Conservation (phyloP, 2,888 invertebrate species). For the Cerceris rybyensis region DNA sequence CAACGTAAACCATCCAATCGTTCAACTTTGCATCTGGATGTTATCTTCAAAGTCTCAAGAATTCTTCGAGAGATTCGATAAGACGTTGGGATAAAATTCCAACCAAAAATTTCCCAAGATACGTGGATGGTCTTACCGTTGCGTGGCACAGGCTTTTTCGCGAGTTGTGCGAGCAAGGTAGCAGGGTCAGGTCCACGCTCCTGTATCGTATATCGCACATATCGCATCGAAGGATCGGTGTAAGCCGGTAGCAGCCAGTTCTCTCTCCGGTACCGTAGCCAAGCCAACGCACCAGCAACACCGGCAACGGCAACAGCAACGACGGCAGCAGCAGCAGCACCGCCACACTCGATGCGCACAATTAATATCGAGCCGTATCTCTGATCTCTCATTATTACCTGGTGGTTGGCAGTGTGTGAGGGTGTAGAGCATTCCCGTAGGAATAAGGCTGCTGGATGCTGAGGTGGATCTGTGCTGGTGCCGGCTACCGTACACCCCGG, state of each 20-base stretch:
- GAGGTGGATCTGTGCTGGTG: slow-evolving; percentile 64
- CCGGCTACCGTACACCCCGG: slow-evolving; percentile 80
- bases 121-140: slow-evolving; percentile 2
- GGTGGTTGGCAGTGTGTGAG: slow-evolving; percentile 67
- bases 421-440: slow-evolving; percentile 71
- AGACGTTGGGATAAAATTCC: no score
- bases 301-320: slow-evolving; percentile 46
- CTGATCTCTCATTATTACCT: slow-evolving; percentile 81
- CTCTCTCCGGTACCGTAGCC: slow-evolving; percentile 43
- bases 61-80: no score
- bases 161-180: slow-evolving; percentile 31
- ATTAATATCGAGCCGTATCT: slow-evolving; percentile 81
- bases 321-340: slow-evolving; percentile 52
- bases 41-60: neutral
- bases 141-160: slow-evolving; percentile 38
- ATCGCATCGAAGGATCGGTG: slow-evolving; percentile 78
- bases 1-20: neutral
- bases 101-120: no score
- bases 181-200: slow-evolving; percentile 60
- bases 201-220: slow-evolving; percentile 75
- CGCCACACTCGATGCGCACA: slow-evolving; percentile 78
- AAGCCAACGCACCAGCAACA: slow-evolving; percentile 30
- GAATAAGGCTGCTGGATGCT: slow-evolving; percentile 59
- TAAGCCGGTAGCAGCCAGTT: slow-evolving; percentile 77
- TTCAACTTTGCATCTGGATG: neutral